These are phyloP conservation scores for Brachionus sp. DNA, from an alignment of 1,140 invertebrate genomes.

Conservation along the genomic window DNA sequence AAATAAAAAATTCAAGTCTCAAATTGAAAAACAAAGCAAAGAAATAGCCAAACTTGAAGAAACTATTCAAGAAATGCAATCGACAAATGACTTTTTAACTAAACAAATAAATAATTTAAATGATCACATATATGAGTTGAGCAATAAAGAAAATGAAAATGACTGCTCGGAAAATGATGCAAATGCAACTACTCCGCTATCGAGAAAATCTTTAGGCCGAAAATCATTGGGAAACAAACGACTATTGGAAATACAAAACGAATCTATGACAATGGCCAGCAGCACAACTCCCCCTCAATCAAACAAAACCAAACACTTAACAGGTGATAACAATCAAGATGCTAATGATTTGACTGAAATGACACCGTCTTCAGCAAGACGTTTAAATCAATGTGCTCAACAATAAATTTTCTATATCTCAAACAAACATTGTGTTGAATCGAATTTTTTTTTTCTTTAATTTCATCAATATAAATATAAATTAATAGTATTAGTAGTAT, in stretches of 20 bases:
- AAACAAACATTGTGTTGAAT: not conserved
- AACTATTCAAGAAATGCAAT: slow-evolving; percentile 26
- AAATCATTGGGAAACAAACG: not conserved
- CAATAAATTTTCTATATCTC: not conserved
- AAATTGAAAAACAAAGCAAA: not conserved
- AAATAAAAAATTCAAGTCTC: slow-evolving; percentile 22
- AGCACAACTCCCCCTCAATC: not conserved
- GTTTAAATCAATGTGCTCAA: slow-evolving; percentile 21
- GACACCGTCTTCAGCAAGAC: not conserved
- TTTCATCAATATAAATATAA: no score
- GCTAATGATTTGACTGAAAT: not conserved
- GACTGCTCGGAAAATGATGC: not conserved
- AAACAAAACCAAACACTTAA: not conserved
- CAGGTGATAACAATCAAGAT: not conserved
- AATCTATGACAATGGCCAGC: not conserved
- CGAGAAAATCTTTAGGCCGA: not conserved
- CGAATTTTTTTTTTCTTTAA: not conserved
- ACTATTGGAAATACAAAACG: slow-evolving; percentile 24
- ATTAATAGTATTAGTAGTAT: no score
- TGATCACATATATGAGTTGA: slow-evolving; percentile 27
- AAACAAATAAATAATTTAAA: slow-evolving; percentile 11
- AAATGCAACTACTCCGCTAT: not conserved
- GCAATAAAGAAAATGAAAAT: slow-evolving; percentile 31
- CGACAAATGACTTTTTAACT: slow-evolving; percentile 17
- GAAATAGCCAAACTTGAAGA: slow-evolving; percentile 11